Percentiles rank a stretch among this genome's conserved stretches.
phyloP scores from a whole-genome alignment of 2,888 invertebrate species.

The Melolontha melolontha region DNA sequence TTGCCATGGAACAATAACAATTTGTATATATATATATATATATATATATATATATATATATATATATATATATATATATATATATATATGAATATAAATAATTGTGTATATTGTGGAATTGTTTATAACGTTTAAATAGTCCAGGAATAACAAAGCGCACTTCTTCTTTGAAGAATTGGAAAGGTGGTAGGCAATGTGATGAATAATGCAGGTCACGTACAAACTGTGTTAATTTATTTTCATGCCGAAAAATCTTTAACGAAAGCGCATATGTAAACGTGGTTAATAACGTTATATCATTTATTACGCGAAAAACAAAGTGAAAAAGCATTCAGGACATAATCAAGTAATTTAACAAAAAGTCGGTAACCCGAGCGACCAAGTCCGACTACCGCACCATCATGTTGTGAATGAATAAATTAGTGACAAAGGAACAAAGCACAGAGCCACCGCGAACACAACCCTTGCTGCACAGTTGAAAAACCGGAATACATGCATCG shows the following conservation, averaged over 20 bases:
- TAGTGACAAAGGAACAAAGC: conserved; percentile 29
- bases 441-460: conserved; percentile 1
- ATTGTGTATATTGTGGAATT: too few relatives aligned
- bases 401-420: conserved; percentile 32
- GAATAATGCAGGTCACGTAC: background rate
- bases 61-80: too few relatives aligned
- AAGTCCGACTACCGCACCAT: conserved; percentile 21
- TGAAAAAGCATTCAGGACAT: conserved; percentile 14
- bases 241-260: conserved; percentile 9
- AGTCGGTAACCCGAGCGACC: conserved; percentile 20
- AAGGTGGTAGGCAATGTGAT: background rate
- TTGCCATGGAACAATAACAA: too few relatives aligned
- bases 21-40: too few relatives aligned
- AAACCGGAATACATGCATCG: conserved; percentile 47
- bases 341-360: conserved; percentile 36
- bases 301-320: conserved; percentile 17
- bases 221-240: conserved; percentile 6
- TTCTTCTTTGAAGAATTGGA: too few relatives aligned
- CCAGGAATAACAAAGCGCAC: too few relatives aligned
- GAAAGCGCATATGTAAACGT: background rate
- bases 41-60: too few relatives aligned
- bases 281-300: conserved; percentile 21
- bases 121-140: too few relatives aligned
- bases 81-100: too few relatives aligned
- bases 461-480: conserved; percentile 13